These are phyloP conservation scores for Scaptodrosophila lebanonensis DNA, from an alignment of 1,140 invertebrate genomes.

Conservation along the genomic window DNA sequence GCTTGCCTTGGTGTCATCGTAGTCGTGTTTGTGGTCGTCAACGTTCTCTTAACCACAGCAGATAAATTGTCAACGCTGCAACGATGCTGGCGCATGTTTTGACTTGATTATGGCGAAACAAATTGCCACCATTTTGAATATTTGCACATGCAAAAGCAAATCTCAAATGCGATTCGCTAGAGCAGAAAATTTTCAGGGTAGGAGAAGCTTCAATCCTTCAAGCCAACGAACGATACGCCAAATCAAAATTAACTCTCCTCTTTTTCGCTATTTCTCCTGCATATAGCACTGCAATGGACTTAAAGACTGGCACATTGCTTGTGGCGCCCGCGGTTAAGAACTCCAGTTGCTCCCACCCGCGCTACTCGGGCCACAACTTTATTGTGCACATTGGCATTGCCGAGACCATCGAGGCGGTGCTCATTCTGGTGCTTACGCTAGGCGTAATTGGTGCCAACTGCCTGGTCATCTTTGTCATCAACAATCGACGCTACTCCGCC, in stretches of 20 bases:
- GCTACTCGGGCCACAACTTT: slow-evolving; percentile 80
- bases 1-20: not conserved
- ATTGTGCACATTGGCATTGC: slow-evolving; percentile 81
- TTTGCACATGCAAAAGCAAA: slow-evolving; percentile 19
- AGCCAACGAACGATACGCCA: slow-evolving; percentile 2
- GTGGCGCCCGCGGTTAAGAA: slow-evolving; percentile 87
- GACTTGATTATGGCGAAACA: slow-evolving; percentile 74
- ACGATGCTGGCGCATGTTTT: slow-evolving; percentile 55
- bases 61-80: slow-evolving; percentile 66
- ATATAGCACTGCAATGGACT: slow-evolving; percentile 66
- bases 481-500: slow-evolving; percentile 87
- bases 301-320: slow-evolving; percentile 80
- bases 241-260: slow-evolving; percentile 15
- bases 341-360: slow-evolving; percentile 86
- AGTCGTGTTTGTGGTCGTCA: not conserved
- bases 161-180: slow-evolving; percentile 29
- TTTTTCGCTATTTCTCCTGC: not conserved
- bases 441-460: slow-evolving; percentile 87
- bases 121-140: slow-evolving; percentile 70
- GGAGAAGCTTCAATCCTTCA: too few relatives aligned
- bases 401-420: slow-evolving; percentile 84
- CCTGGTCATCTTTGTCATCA: slow-evolving; percentile 88
- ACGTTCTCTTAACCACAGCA: slow-evolving; percentile 7
- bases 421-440: slow-evolving; percentile 85
- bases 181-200: too few relatives aligned